Percentiles rank a stretch among this genome's conserved stretches.
These are phyloP conservation scores for Callipepla californica DNA, from an alignment of 2,113 vertebrate genomes.

Conservation along the genomic window DNA sequence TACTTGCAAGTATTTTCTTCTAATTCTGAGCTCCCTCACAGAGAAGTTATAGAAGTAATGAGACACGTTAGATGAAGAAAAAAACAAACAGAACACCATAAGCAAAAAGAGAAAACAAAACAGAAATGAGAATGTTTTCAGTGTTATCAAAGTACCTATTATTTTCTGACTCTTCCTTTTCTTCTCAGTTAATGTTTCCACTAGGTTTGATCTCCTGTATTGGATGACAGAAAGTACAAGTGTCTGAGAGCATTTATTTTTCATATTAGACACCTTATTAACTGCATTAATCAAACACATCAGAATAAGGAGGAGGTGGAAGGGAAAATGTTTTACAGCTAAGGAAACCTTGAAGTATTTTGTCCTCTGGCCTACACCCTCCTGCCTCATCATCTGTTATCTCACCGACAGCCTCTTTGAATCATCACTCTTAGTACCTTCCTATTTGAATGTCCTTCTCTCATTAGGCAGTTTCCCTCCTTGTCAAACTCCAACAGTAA, in stretches of 20 bases:
- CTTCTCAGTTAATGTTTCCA: not conserved
- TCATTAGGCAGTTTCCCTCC: not conserved
- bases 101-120: not conserved
- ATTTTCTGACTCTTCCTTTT: not conserved
- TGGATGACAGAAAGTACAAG: not conserved
- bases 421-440: not conserved
- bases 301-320: not conserved
- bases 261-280: not conserved
- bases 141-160: not conserved
- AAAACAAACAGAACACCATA: too few species aligned
- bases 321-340: not conserved
- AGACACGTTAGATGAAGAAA: not conserved
- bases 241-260: not conserved
- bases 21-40: not conserved
- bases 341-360: conserved; percentile 19
- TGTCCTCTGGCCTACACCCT: not conserved
- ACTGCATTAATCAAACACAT: not conserved
- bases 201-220: not conserved
- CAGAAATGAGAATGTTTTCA: not conserved
- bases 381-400: not conserved
- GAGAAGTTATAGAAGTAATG: not conserved
- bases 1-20: not conserved
- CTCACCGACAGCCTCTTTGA: not conserved
- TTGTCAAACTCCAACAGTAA: not conserved
- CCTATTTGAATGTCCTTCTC: not conserved